These are phyloP conservation scores for Hylomyscus alleni DNA, from an alignment of 2,797 vertebrate species.

Conservation along the genomic window DNA sequence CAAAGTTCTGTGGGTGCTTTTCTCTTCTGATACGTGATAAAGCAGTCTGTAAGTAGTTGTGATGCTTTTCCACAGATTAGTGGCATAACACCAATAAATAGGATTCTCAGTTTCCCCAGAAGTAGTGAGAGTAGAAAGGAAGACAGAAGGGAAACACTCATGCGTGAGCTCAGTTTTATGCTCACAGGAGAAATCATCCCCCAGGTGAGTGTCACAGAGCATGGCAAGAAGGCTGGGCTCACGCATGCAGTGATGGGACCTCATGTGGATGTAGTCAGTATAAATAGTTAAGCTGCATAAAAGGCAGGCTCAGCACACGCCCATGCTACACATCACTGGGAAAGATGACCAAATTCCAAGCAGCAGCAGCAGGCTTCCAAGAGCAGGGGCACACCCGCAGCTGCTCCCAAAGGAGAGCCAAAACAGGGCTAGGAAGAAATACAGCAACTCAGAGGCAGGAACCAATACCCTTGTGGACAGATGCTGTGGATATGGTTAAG, in stretches of 20 bases:
- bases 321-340: not conserved
- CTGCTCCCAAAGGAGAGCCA: not conserved
- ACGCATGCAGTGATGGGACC: not conserved
- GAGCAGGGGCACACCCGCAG: not conserved
- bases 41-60: not conserved
- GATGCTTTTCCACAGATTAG: conserved; percentile 10
- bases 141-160: not conserved
- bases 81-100: not conserved
- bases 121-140: not conserved
- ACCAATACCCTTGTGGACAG: not conserved
- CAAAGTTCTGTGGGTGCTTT: not conserved
- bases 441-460: not conserved
- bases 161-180: not conserved
- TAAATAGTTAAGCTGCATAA: not conserved
- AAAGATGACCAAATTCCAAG: conserved; percentile 10
- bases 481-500: not conserved
- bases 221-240: not conserved
- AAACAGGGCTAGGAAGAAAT: not conserved
- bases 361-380: not conserved
- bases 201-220: not conserved
- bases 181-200: not conserved
- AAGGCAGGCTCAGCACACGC: not conserved
- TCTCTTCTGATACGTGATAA: conserved; percentile 4
- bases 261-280: conserved; percentile 2
- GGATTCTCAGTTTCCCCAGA: not conserved